Evolutionary conservation across 2,797 vertebrate genomes (phyloP).

Genomic region (Podargus strigoides): DNA sequence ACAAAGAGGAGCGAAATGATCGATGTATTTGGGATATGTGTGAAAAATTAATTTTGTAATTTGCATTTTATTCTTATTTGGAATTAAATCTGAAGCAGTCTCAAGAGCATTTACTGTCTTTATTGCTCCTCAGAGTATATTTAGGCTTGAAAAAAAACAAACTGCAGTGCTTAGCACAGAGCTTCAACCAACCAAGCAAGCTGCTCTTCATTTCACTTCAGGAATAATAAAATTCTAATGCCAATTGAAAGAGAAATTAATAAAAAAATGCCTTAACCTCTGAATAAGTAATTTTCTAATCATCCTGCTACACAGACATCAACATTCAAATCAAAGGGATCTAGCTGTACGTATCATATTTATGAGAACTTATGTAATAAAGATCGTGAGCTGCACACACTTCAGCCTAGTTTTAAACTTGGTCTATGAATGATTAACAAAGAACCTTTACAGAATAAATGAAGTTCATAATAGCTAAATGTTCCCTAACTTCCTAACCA

Average conservation of each 20-base stretch:
- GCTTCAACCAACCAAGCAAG: conserved; percentile 6
- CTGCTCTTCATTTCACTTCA: conserved; percentile 32
- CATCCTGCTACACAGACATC: conserved; percentile 10
- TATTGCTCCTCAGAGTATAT: conserved; percentile 14
- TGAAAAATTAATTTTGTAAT: conserved; percentile 31
- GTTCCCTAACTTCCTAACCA: conserved; percentile 14
- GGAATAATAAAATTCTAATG: conserved; percentile 24
- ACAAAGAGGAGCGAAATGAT: neutral
- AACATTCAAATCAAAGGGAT: conserved; percentile 17
- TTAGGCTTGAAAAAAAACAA: conserved; percentile 45
- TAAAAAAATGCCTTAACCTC: conserved; percentile 37
- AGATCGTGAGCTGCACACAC: neutral
- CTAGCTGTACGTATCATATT: conserved; percentile 17
- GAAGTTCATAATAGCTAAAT: neutral
- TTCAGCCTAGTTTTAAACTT: conserved; percentile 46
- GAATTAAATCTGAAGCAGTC: conserved; percentile 34
- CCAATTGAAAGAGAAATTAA: conserved; percentile 3
- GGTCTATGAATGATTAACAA: conserved; percentile 52
- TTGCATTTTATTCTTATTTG: conserved; percentile 43
- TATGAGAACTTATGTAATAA: conserved; percentile 34
- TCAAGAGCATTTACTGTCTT: conserved; percentile 47
- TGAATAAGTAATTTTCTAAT: conserved; percentile 61
- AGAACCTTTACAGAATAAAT: conserved; percentile 45
- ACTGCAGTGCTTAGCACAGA: conserved; percentile 5
- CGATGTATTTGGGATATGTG: neutral